Evolutionary conservation across 2,113 vertebrate genomes (phyloP), one percentile per base, ranked within the genome.

Genomic region (Cavia porcellus): DNA sequence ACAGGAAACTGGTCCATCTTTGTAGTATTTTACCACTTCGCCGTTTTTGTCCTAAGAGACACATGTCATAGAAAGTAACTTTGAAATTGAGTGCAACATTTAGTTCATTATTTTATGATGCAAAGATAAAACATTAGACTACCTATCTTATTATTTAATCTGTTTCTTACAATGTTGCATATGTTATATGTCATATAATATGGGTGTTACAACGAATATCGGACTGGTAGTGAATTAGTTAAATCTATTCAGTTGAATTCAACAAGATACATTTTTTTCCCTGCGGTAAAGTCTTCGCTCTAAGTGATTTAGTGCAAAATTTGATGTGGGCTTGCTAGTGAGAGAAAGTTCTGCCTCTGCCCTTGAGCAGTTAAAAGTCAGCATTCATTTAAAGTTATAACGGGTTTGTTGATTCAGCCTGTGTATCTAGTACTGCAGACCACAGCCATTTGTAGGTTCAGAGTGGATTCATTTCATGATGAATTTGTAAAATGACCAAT

Each of bases 191-290:
- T 12, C 11, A 28, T 14, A 66, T 68, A 68, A 64, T 38, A 55
- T 50, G 14, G 55, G 20, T 55, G 55, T 20, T 74, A 62, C 32
- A 85, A 82, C 55, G 86, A 12, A 94, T 7, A 91, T 20, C 9
- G 70, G 52, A 59, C 7, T 19, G 80, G 52, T 45, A 57, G 55
- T 79, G 35, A 52, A 32, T 77, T 57, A 89, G 57, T 61, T 83
- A 25, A 90, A 64, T 57, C 14, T 77, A 28, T 52, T 80, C 55
- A 45, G 35, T 19, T 90, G 68, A 45, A 59, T 7, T 77, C 45
- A 93, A 22, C 89, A 84, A 74, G 87, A 84, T 57, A 50, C 32
- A 57, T 64, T 35, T 93, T 95, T 93, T 87, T 47, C 70, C 70
- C 32, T 59, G 72, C 28, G 74, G 47, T 82, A 81, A 85, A 93